These are phyloP conservation scores for Riparia riparia DNA, from an alignment of 2,113 vertebrate genomes.

Conservation along the genomic window DNA sequence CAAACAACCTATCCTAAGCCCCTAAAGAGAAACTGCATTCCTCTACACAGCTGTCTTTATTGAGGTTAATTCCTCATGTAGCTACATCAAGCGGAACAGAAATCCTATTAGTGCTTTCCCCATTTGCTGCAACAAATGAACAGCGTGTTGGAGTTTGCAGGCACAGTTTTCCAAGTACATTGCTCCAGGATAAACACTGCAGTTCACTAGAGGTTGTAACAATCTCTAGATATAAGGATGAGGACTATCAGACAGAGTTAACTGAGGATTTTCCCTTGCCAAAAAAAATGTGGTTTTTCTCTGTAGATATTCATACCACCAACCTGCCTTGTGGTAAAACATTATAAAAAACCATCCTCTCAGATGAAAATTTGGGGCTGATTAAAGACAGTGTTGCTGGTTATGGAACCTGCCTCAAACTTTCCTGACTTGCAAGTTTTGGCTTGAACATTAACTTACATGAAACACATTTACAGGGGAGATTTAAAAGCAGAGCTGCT, in stretches of 20 bases:
- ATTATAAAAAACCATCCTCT: neutral
- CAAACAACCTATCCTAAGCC: slow-evolving; percentile 11
- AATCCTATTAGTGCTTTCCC: slow-evolving; percentile 41
- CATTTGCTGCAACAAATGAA: neutral
- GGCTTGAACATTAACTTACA: neutral
- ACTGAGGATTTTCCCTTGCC: neutral
- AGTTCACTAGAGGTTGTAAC: neutral
- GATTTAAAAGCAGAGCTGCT: neutral
- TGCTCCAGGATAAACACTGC: neutral
- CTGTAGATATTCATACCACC: neutral
- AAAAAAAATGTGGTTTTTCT: neutral
- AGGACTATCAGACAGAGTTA: neutral
- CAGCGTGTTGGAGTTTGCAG: neutral
- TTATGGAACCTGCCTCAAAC: neutral
- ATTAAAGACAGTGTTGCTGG: neutral
- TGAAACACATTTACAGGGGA: rapidly evolving
- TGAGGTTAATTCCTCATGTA: slow-evolving; percentile 41
- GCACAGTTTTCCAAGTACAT: neutral
- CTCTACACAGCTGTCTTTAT: neutral
- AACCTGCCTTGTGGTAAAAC: neutral
- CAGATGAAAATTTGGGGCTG: neutral
- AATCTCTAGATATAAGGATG: neutral
- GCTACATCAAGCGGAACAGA: neutral
- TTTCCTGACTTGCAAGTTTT: neutral
- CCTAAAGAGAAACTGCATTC: neutral